Base-by-base conservation (phyloP, 2,113 vertebrate species). In the Perca schrenkii region DNA sequence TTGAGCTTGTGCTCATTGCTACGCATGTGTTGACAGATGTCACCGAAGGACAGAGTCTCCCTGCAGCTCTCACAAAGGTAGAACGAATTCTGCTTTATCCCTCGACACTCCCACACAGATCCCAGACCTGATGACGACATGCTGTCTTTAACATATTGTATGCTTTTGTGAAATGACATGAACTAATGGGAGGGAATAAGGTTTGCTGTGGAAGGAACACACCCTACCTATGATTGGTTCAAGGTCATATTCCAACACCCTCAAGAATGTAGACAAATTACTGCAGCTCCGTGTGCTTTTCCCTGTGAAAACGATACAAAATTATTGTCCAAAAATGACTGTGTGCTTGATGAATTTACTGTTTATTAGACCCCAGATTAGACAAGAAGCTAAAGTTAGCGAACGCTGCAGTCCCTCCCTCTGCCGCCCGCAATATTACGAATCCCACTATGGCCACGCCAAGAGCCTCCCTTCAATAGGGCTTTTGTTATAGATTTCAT, bases 11-110 rank as follows among this genome's bases (percentile, higher is more conserved):
- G 93, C 1, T 68, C 0, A 0, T 0, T 0, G 50, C 84, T 89
- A 60, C 54, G 1, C 73, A 94, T 40, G 76, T 94, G 93, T 1
- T 54, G 8, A 74, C 56, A 88, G 46, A 94, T 74, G 1, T 85
- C n/a, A 0, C 1, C 3, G 16, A 2, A 0, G 2, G 6, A 21
- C 19, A 93, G 4, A 0, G 0, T 89, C 61, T 70, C 49, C 0
- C 21, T 46, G 43, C 93, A 94, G 87, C 87, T 85, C 49, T 82
- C 82, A 66, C 93, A 94, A 63, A 94, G 69, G 78, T n/a, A 94
- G 74, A 94, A 82, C 0, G 82, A 28, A 0, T 8, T n/a, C 36
- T 4, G 15, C 40, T 36, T 31, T 0, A 28, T 49, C 1, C 77
- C 85, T 17, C 21, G 75, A 40, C 91, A 93, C 69, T 94, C 92